Conservation (phyloP, 2,888 invertebrate species). For the Siphonodentalium dalli region DNA sequence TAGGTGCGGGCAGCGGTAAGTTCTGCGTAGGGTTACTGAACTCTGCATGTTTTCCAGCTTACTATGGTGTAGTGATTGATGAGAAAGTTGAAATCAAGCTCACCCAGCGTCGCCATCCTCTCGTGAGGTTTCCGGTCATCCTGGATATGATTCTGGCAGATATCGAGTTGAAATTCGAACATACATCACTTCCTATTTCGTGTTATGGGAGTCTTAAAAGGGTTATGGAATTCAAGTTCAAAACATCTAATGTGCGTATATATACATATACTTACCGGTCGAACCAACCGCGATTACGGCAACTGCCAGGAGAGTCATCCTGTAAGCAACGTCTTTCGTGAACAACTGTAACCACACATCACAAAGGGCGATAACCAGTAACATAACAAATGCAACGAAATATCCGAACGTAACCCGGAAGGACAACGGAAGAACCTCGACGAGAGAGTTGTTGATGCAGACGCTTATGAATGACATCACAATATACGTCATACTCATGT, state of each 20-base stretch:
- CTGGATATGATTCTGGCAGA: too few species aligned
- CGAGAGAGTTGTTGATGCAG: constrained; percentile 81
- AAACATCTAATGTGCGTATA: not conserved
- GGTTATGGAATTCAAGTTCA: too few species aligned
- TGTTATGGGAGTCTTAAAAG: too few species aligned
- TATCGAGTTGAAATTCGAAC: too few species aligned
- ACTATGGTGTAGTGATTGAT: too few species aligned
- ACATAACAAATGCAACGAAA: constrained; percentile 79
- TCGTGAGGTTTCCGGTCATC: too few species aligned
- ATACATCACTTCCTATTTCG: too few species aligned
- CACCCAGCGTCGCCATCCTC: too few species aligned
- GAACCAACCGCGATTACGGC: constrained; percentile 78
- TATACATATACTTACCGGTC: constrained; percentile 32
- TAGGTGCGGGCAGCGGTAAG: too few species aligned
- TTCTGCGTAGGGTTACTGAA: too few species aligned
- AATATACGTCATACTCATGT: constrained; percentile 91
- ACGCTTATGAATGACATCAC: constrained; percentile 89
- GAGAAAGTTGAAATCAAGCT: too few species aligned
- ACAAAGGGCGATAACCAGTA: constrained; percentile 83
- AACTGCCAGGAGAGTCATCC: constrained; percentile 81
- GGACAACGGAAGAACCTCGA: constrained; percentile 82
- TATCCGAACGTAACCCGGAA: constrained; percentile 90
- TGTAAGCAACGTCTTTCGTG: constrained; percentile 79
- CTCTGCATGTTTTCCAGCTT: too few species aligned
- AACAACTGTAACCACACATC: constrained; percentile 89